Conservation (phyloP, 2,888 invertebrate genomes). For the Andrena bucephala region DNA sequence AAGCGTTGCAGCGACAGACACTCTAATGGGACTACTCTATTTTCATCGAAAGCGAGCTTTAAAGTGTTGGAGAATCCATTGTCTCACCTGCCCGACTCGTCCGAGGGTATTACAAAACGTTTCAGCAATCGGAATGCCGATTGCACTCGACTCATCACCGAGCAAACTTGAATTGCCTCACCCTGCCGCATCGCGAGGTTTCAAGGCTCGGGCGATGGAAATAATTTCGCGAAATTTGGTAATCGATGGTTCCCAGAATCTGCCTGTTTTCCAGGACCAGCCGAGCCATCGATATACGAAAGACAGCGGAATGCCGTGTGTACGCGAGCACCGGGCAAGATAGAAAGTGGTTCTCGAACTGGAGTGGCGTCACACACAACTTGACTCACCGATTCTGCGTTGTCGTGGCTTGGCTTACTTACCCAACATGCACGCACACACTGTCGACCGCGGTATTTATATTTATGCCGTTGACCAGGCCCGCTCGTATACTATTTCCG, state of each 20-base stretch:
- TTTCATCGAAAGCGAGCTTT: neutral
- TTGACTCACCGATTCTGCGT: conserved; percentile 66
- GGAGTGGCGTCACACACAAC: conserved; percentile 57
- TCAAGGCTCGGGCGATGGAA: neutral
- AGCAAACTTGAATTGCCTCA: neutral
- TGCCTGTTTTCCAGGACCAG: neutral
- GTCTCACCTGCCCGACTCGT: too few relatives aligned
- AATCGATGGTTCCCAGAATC: neutral
- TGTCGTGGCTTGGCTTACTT: conserved; percentile 44
- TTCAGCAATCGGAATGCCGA: neutral
- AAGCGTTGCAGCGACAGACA: too few relatives aligned
- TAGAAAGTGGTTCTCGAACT: conserved; percentile 74
- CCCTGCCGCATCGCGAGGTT: neutral
- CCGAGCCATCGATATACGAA: conserved; percentile 36
- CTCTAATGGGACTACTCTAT: neutral
- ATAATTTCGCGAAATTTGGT: neutral
- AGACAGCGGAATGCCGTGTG: conserved; percentile 57
- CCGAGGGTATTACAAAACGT: neutral
- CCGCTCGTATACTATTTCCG: conserved; percentile 58
- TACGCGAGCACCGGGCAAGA: conserved; percentile 56
- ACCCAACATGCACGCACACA: conserved; percentile 18
- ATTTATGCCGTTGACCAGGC: conserved; percentile 63
- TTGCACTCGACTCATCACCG: neutral
- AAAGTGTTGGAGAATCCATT: too few relatives aligned
- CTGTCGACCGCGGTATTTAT: conserved; percentile 55